Conservation (phyloP, 2,797 vertebrate species). For the Petrocephalus schoutedeni region DNA sequence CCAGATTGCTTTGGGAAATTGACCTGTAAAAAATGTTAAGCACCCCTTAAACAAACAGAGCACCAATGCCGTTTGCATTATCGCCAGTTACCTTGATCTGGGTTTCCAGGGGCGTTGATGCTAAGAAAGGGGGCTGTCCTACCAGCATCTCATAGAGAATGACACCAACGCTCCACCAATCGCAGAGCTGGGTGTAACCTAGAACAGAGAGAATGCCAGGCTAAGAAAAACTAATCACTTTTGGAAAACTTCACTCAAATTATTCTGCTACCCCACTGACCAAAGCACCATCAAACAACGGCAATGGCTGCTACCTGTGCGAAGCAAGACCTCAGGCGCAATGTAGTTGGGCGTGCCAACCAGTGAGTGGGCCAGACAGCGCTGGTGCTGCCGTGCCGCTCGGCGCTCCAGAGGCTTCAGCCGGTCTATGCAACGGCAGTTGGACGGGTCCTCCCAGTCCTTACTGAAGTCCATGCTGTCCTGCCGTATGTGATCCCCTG, state of each 20-base stretch:
- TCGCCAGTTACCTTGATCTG: constrained; percentile 84
- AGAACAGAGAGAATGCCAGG: constrained; percentile 3
- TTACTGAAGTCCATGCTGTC: constrained; percentile 99
- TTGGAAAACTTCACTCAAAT: background rate
- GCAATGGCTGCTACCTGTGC: constrained; percentile 70
- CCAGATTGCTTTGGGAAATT: background rate
- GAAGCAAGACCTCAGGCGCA: constrained; percentile 85
- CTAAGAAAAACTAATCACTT: background rate
- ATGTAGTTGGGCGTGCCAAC: constrained; percentile 98
- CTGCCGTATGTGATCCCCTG: constrained; percentile 90
- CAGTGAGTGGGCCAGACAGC: constrained; percentile 90
- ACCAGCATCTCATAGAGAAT: constrained; percentile 98
- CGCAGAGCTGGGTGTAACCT: constrained; percentile 98
- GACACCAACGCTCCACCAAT: constrained; percentile 98
- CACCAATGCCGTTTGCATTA: background rate
- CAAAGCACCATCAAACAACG: background rate
- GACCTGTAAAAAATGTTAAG: background rate
- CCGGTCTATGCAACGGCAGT: constrained; percentile 85
- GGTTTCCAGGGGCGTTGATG: constrained; percentile 90
- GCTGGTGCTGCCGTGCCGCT: constrained; percentile 89
- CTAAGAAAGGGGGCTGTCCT: constrained; percentile 91
- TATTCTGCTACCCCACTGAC: background rate
- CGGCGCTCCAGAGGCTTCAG: constrained; percentile 88
- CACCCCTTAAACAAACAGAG: background rate
- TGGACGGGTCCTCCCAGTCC: constrained; percentile 88